Evolutionary conservation across 2,113 vertebrate species (phyloP).

Genomic region (Noturus placidus): DNA sequence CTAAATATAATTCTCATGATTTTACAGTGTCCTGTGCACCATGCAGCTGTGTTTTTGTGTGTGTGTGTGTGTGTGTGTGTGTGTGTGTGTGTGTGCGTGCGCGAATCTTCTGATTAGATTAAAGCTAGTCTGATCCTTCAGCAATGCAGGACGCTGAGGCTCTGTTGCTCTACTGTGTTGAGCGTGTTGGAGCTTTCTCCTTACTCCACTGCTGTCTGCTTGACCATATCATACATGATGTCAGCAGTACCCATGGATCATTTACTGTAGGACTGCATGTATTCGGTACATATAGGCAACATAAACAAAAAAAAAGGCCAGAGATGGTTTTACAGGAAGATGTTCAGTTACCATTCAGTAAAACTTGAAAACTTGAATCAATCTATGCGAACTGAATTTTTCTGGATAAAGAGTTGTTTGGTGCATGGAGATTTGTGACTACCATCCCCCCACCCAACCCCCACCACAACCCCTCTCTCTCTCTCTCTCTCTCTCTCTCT

Average conservation of each 20-base stretch:
- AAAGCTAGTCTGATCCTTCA: conserved; percentile 20
- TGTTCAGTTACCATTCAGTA: neutral
- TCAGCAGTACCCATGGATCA: neutral
- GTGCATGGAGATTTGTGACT: conserved; percentile 5
- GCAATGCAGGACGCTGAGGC: neutral
- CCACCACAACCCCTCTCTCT: conserved; percentile 24
- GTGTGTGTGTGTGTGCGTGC: neutral
- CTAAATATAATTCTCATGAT: conserved; percentile 1
- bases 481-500: conserved; percentile 10
- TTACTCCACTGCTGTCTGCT: neutral
- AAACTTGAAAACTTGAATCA: conserved; percentile 17
- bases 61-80: neutral
- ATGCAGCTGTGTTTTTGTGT: neutral
- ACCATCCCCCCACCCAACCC: neutral
- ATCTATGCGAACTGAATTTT: conserved; percentile 13
- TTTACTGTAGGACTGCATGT: neutral
- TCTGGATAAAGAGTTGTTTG: conserved; percentile 41
- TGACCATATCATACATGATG: neutral
- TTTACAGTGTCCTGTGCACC: neutral
- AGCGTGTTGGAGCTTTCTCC: neutral
- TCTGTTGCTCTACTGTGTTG: neutral
- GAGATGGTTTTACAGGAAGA: neutral
- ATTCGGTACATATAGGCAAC: neutral
- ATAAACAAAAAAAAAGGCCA: conserved; percentile 8
- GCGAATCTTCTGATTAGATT: conserved; percentile 14